phyloP scores from a whole-genome alignment of 2,888 invertebrate species.

The Philonicus albiceps region DNA sequence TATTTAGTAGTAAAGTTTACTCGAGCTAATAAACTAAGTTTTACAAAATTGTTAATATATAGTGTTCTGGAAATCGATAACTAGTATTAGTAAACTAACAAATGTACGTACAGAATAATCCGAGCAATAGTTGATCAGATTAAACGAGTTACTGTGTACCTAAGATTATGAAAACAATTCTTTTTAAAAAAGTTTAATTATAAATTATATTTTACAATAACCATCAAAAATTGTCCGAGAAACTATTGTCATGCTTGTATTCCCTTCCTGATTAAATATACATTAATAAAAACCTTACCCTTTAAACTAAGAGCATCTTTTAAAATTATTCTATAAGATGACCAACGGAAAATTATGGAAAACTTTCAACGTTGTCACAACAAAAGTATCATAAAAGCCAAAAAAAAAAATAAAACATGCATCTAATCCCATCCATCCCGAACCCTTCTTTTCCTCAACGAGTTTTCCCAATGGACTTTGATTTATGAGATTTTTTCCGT shows the following conservation, averaged over 20 bases:
- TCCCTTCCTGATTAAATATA: neutral
- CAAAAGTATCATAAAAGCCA: neutral
- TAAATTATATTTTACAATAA: neutral
- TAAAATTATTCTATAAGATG: neutral
- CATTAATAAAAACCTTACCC: neutral
- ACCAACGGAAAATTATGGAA: neutral
- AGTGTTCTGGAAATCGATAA: too few species aligned
- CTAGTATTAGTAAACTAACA: too few species aligned
- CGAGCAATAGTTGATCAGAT: too few species aligned
- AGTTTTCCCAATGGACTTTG: neutral
- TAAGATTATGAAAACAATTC: neutral
- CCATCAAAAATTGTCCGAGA: neutral
- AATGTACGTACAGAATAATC: too few species aligned
- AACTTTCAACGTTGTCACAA: neutral
- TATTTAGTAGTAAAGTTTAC: too few species aligned
- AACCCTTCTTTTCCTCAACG: neutral
- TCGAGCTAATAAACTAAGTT: too few species aligned
- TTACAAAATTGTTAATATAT: too few species aligned
- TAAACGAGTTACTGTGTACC: too few species aligned
- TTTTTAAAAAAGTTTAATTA: too few species aligned
- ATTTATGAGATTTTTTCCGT: neutral
- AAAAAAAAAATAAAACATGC: neutral
- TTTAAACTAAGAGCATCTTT: neutral
- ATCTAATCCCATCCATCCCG: neutral
- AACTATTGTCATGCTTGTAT: neutral